Evolutionary conservation across 2,888 invertebrate genomes (phyloP).

Genomic region (Cerceris rybyensis): DNA sequence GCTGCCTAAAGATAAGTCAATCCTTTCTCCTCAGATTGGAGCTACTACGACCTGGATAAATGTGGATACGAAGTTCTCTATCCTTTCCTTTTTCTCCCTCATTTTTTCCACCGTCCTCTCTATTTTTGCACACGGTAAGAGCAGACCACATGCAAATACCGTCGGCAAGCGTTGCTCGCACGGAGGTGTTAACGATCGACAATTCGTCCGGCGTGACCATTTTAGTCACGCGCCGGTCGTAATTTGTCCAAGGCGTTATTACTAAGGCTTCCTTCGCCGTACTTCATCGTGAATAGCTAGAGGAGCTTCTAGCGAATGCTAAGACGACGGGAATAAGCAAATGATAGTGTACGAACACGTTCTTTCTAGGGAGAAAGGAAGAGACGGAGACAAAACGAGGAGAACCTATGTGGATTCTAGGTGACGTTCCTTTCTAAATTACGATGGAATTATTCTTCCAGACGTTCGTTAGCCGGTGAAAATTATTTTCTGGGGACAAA

Average conservation of each 20-base stretch:
- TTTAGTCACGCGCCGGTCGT: slow-evolving; percentile 69
- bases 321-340: neutral
- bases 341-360: too few relatives aligned
- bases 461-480: neutral
- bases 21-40: neutral
- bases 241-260: slow-evolving; percentile 60
- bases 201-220: slow-evolving; percentile 76
- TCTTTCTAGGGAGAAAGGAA: too few relatives aligned
- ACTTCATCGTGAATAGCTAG: slow-evolving; percentile 36
- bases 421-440: too few relatives aligned
- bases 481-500: too few relatives aligned
- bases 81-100: slow-evolving; percentile 14
- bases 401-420: too few relatives aligned
- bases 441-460: neutral
- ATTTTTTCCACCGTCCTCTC: slow-evolving; percentile 6
- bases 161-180: slow-evolving; percentile 70
- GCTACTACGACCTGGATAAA: neutral
- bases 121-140: slow-evolving; percentile 62
- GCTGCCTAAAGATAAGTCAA: neutral
- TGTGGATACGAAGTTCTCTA: slow-evolving; percentile 14
- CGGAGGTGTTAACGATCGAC: slow-evolving; percentile 79
- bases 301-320: neutral
- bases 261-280: slow-evolving; percentile 52
- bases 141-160: slow-evolving; percentile 73
- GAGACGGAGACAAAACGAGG: too few relatives aligned